Percentiles rank a stretch among this genome's conserved stretches.
These are phyloP conservation scores for Tauraco erythrolophus DNA, from an alignment of 2,113 vertebrate species.

Conservation along the genomic window DNA sequence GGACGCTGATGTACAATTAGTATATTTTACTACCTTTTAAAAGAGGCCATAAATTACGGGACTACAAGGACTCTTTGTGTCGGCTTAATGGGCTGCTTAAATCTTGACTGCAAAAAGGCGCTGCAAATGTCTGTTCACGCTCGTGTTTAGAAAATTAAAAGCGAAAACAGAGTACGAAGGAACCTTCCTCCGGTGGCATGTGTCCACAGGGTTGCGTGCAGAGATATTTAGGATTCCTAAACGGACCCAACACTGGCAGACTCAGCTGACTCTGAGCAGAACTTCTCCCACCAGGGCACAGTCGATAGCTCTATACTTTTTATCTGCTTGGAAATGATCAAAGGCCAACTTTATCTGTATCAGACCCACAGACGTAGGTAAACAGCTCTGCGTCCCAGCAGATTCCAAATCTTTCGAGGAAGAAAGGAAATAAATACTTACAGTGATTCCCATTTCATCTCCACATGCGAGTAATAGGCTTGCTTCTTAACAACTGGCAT, in stretches of 20 bases:
- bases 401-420: slow-evolving; percentile 16
- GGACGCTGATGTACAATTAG: slow-evolving; percentile 77
- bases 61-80: slow-evolving; percentile 72
- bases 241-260: not conserved
- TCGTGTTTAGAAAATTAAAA: slow-evolving; percentile 33
- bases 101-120: slow-evolving; percentile 49
- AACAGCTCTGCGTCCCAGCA: not conserved
- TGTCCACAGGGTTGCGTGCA: not conserved
- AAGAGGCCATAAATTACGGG: slow-evolving; percentile 79
- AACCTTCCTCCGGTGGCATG: slow-evolving; percentile 9
- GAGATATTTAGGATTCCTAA: slow-evolving; percentile 45
- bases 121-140: slow-evolving; percentile 28
- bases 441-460: not conserved
- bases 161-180: slow-evolving; percentile 27
- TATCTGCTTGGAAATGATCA: slow-evolving; percentile 39
- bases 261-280: slow-evolving; percentile 15
- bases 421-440: not conserved
- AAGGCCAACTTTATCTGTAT: slow-evolving; percentile 36
- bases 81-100: slow-evolving; percentile 70
- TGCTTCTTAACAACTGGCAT: not conserved
- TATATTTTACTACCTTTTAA: slow-evolving; percentile 83
- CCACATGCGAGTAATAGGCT: not conserved
- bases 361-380: slow-evolving; percentile 18
- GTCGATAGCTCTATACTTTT: slow-evolving; percentile 1
- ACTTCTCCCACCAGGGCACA: not conserved